Evolutionary conservation across 2,113 vertebrate species (phyloP).

Genomic region (Ivindomyrus marchei): DNA sequence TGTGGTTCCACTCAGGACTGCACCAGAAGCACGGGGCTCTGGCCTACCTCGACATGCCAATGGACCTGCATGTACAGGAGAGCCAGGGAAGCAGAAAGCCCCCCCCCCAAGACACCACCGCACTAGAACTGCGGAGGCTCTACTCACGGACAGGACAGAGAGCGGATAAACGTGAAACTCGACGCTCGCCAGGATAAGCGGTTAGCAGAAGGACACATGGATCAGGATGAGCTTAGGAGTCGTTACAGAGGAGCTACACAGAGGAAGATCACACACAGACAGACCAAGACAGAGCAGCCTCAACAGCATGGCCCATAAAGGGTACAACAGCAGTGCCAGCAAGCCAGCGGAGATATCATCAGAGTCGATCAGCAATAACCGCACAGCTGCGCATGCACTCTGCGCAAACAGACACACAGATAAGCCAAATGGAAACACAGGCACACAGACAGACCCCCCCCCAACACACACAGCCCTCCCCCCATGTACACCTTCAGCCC

Average conservation of each 20-base stretch:
- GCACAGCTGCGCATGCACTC: background rate
- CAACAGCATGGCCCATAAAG: background rate
- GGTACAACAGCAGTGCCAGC: slow-evolving; percentile 23
- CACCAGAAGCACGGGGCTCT: slow-evolving; percentile 55
- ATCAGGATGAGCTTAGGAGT: background rate
- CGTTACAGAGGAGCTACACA: background rate
- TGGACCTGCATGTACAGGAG: background rate
- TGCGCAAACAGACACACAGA: background rate
- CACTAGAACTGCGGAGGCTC: background rate
- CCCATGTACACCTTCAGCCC: background rate
- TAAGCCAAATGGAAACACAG: background rate
- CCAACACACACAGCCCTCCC: background rate
- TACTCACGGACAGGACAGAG: background rate
- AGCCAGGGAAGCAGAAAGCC: background rate
- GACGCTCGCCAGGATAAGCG: background rate
- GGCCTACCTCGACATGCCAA: background rate
- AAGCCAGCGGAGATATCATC: slow-evolving; percentile 15
- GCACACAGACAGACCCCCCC: background rate
- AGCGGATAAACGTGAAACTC: background rate
- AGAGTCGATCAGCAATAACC: background rate
- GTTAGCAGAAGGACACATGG: background rate
- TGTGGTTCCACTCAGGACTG: slow-evolving; percentile 67
- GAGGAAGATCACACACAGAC: background rate
- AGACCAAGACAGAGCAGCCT: background rate
- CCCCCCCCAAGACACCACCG: background rate